phyloP scores from a whole-genome alignment of 1,140 invertebrate species.

The Saccostrea glomerata region DNA sequence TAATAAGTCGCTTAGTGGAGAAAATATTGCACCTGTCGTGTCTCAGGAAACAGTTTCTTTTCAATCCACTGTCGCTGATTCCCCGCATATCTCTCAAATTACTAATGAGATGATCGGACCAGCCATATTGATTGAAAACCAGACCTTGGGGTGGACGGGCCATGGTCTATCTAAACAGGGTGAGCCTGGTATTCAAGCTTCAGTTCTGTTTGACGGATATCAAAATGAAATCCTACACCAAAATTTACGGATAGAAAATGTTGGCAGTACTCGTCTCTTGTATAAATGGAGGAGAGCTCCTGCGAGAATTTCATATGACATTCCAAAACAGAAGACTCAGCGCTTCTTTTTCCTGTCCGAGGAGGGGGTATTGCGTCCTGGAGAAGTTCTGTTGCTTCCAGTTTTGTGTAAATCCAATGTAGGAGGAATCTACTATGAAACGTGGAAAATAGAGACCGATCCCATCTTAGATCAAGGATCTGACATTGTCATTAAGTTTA shows the following conservation, averaged over 20 bases:
- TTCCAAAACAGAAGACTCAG: background rate
- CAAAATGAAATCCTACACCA: background rate
- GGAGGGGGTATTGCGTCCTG: slow-evolving; percentile 30
- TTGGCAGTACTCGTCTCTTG: slow-evolving; percentile 9
- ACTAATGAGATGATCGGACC: background rate
- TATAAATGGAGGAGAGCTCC: slow-evolving; percentile 32
- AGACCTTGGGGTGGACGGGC: slow-evolving; percentile 6
- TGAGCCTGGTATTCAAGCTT: slow-evolving; percentile 4
- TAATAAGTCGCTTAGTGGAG: background rate
- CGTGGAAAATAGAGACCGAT: slow-evolving; percentile 16
- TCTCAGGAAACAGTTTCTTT: background rate
- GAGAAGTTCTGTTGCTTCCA: slow-evolving; percentile 31
- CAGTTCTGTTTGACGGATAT: slow-evolving; percentile 36
- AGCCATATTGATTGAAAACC: slow-evolving; percentile 36
- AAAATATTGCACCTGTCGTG: background rate
- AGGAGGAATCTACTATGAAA: slow-evolving; percentile 30
- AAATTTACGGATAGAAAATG: slow-evolving; percentile 30
- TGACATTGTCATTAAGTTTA: slow-evolving; percentile 38
- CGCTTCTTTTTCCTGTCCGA: slow-evolving; percentile 42
- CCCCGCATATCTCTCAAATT: background rate
- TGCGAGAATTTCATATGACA: background rate
- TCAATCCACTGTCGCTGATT: background rate
- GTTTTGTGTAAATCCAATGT: slow-evolving; percentile 36
- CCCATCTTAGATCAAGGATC: slow-evolving; percentile 36
- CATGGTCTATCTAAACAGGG: background rate